Conservation (phyloP, 92 coral and sea anemone species). For the Epizoanthus illoricatus region DNA sequence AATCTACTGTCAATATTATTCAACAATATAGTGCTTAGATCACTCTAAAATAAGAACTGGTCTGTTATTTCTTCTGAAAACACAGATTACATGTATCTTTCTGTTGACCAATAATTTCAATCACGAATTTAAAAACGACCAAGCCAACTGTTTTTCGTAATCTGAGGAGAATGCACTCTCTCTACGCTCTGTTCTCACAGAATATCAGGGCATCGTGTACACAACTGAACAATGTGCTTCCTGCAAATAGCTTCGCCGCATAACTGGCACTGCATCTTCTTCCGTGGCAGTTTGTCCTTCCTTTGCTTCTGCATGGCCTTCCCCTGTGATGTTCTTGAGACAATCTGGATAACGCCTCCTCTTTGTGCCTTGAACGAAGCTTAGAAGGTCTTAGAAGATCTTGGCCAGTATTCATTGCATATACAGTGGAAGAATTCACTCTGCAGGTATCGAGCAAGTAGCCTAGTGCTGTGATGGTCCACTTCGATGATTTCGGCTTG, state of each 20-base stretch:
- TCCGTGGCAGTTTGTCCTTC: conserved; percentile 5
- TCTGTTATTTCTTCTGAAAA: too few species aligned
- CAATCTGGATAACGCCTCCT: neutral
- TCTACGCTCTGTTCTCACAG: too few species aligned
- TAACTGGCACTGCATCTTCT: conserved; percentile 19
- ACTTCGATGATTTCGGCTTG: conserved; percentile 28
- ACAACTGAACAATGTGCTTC: conserved; percentile 26
- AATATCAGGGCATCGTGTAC: neutral
- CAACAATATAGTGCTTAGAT: too few species aligned
- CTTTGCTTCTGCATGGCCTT: neutral
- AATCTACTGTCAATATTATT: too few species aligned
- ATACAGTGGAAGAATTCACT: conserved; percentile 23
- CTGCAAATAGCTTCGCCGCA: conserved; percentile 7
- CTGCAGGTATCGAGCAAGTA: conserved; percentile 19
- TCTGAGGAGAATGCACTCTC: too few species aligned
- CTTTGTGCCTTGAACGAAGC: neutral
- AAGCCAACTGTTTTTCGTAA: too few species aligned
- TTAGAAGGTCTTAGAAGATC: too few species aligned
- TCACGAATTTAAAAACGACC: too few species aligned
- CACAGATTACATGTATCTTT: too few species aligned
- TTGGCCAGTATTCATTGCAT: conserved; percentile 22
- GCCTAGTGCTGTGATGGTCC: conserved; percentile 14
- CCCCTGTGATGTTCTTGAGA: neutral
- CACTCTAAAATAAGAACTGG: too few species aligned
- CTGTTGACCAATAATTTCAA: too few species aligned